A percentile compares a stretch with the other conserved stretches of the same genome.
Evolutionary conservation across 1,140 invertebrate genomes (phyloP).

Genomic region (Drosophila willistoni): DNA sequence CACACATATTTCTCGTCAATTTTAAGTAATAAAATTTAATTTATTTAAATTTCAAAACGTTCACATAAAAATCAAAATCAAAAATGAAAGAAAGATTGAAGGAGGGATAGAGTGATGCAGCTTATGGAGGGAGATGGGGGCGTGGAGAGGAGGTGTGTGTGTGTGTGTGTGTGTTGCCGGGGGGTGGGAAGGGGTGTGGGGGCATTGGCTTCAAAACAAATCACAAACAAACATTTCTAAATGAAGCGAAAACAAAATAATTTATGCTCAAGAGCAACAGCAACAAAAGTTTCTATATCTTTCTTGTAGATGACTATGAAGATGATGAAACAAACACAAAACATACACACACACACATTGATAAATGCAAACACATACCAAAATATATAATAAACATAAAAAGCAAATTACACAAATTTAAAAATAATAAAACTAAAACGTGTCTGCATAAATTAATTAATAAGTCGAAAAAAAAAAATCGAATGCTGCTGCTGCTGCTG

Average conservation of each 20-base stretch:
- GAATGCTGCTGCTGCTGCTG: conserved; percentile 37
- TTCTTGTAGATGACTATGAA: conserved; percentile 6
- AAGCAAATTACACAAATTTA: conserved; percentile 79
- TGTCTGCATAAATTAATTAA: conserved; percentile 83
- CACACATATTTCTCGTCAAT: conserved; percentile 73
- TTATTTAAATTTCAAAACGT: conserved; percentile 74
- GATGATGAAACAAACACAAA: conserved; percentile 37
- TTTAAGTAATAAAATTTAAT: conserved; percentile 81
- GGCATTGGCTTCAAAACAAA: neutral
- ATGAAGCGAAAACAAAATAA: conserved; percentile 59
- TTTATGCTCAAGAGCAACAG: conserved; percentile 67
- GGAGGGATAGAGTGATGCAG: neutral
- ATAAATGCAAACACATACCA: neutral
- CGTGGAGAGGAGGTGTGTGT: neutral
- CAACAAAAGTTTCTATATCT: conserved; percentile 41
- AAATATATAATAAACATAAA: conserved; percentile 39
- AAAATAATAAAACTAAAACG: conserved; percentile 83
- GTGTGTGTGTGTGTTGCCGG: neutral
- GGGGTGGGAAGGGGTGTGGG: neutral
- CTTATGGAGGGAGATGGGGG: neutral
- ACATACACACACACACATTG: neutral
- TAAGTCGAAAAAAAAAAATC: conserved; percentile 61
- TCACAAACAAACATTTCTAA: conserved; percentile 51
- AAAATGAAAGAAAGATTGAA: conserved; percentile 20
- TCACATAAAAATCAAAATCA: conserved; percentile 56